Evolutionary conservation across 2,888 invertebrate species (phyloP).

Genomic region (Polymixis flavicincta): DNA sequence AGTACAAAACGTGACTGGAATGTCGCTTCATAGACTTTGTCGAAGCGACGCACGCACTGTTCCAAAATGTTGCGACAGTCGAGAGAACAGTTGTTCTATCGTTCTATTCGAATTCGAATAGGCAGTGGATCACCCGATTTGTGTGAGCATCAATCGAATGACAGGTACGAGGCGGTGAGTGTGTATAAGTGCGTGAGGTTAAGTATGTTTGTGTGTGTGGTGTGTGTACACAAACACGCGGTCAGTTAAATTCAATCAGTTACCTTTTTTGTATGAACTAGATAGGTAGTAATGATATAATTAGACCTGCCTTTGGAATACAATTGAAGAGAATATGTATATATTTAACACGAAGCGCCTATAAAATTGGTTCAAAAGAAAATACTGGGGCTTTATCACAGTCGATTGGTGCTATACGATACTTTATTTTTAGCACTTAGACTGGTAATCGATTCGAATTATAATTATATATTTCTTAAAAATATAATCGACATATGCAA

Average conservation of each 20-base stretch:
- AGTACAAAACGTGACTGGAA: constrained; percentile 65
- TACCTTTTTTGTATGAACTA: background rate
- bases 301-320: background rate
- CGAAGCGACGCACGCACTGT: constrained; percentile 1
- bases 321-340: background rate
- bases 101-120: constrained; percentile 14
- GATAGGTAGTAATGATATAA: background rate
- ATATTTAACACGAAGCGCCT: background rate
- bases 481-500: background rate
- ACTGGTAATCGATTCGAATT: background rate
- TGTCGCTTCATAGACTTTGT: constrained; percentile 27
- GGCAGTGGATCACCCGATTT: background rate
- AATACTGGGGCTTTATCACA: background rate
- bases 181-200: background rate
- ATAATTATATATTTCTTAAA: background rate
- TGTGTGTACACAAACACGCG: background rate
- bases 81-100: background rate
- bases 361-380: background rate
- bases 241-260: background rate
- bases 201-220: no score
- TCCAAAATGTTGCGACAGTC: constrained; percentile 6
- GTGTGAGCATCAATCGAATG: background rate
- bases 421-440: background rate
- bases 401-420: background rate
- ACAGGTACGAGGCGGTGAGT: background rate